These are phyloP conservation scores for Galagoides demidoff DNA, from an alignment of 2,797 vertebrate species.

Conservation along the genomic window DNA sequence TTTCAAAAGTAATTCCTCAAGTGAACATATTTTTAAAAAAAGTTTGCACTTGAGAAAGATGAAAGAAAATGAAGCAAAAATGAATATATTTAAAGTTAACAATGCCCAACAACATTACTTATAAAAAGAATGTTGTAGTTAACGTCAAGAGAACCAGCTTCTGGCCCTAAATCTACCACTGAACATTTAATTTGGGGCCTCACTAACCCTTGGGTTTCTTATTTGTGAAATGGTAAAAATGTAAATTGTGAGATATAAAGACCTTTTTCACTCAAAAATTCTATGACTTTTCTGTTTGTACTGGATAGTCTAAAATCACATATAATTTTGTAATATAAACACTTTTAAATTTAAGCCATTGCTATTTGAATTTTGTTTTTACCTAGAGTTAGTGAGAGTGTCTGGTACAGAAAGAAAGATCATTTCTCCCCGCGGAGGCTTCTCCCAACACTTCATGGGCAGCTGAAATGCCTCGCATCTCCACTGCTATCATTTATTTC, in stretches of 20 bases:
- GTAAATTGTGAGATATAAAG: not conserved
- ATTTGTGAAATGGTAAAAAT: not conserved
- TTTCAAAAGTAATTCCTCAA: not conserved
- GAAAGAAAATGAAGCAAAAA: slow-evolving; percentile 52
- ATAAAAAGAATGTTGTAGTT: not conserved
- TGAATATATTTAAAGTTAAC: not conserved
- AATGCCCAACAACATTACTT: not conserved
- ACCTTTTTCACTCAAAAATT: not conserved
- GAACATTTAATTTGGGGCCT: not conserved
- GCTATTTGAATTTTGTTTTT: not conserved
- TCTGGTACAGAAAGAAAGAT: not conserved
- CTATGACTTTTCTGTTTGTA: not conserved
- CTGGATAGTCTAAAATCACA: not conserved
- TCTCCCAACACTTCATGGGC: not conserved
- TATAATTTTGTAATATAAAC: not conserved
- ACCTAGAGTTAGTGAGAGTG: not conserved
- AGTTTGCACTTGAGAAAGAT: not conserved
- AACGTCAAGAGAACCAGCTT: not conserved
- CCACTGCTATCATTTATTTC: not conserved
- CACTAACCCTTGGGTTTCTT: not conserved
- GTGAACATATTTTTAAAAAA: not conserved
- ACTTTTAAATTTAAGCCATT: not conserved
- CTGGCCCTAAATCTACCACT: not conserved
- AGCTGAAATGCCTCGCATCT: not conserved
- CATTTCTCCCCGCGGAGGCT: not conserved